Evolutionary conservation across 2,113 vertebrate species (phyloP), one percentile per base, ranked within the genome.

Genomic region (Natator depressus): DNA sequence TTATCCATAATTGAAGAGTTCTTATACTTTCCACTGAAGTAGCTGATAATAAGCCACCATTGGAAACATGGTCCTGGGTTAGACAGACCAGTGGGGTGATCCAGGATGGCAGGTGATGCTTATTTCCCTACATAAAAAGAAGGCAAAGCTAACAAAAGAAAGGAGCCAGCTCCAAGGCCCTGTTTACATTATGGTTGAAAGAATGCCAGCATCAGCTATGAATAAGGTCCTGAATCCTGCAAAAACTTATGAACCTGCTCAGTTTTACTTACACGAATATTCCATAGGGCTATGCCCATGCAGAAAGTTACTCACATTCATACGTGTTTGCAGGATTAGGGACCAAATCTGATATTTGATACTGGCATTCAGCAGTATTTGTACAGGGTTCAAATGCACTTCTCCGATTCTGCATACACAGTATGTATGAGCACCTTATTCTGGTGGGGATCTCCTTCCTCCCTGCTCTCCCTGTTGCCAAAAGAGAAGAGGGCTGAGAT

Each of bases 91-190:
- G 20, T 49, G 76, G 49, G 0, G 0, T 27, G 53, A 81, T 42
- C 17, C 0, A 0, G 3, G 47, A 50, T 1, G 2, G 29, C 1
- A 1, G 4, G 46, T 80, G 51, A 82, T 46, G 35, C 42, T 11
- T 46, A 76, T 76, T 46, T 76, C 46, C 38, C 38, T 42, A 42
- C 38, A 76, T 0, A 0, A 3, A n/a, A 50, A 90, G 1, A 46
- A 90, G 1, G 22, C 35, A 49, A 54, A 35, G 13, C 1, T 0
- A 91, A 78, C 2, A 50, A 55, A 86, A 35, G 5, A 57, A 76
- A 59, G 72, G 72, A 9, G n/a, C 88, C 16, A 69, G n/a, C 62
- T 80, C 80, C 10, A 72, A 38, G n/a, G 8, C n/a, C 27, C 54
- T 80, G 38, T 4, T 13, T 22, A 79, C 62, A 24, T 50, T 42